Percentiles rank a stretch among this genome's conserved stretches.
Conservation (phyloP, 2,113 vertebrate genomes). For the Neodontobutis hainanensis region DNA sequence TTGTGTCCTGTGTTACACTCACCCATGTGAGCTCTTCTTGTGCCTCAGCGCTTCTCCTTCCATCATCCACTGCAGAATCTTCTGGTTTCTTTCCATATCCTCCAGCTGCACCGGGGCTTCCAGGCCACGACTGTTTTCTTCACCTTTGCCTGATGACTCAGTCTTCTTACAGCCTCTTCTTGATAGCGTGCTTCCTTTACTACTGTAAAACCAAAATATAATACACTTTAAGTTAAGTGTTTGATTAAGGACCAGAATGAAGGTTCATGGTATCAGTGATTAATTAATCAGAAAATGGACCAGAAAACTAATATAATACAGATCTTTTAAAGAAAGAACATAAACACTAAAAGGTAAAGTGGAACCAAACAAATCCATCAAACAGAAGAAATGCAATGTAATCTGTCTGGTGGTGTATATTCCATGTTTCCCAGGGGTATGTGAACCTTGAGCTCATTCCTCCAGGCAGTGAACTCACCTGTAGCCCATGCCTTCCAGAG, state of each 20-base stretch:
- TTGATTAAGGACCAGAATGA: no score
- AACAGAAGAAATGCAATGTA: no score
- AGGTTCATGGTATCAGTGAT: no score
- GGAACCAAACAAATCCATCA: no score
- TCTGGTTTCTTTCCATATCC: slow-evolving; percentile 90
- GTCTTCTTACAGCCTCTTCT: slow-evolving; percentile 86
- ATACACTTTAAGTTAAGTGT: not conserved
- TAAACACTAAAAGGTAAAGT: no score
- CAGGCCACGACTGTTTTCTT: slow-evolving; percentile 67
- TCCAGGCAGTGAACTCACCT: slow-evolving; percentile 69
- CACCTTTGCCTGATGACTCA: slow-evolving; percentile 81
- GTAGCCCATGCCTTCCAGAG: slow-evolving; percentile 82
- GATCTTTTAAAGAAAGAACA: no score
- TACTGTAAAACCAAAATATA: slow-evolving; percentile 72
- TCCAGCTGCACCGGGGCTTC: slow-evolving; percentile 84
- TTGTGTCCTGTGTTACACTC: slow-evolving; percentile 33
- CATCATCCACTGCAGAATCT: slow-evolving; percentile 97
- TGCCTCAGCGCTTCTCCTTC: slow-evolving; percentile 93
- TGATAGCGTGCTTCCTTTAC: slow-evolving; percentile 83
- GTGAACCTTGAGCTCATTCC: no score
- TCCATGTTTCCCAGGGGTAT: no score
- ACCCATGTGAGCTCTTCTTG: slow-evolving; percentile 89
- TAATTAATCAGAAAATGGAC: no score
- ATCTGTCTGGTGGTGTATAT: no score
- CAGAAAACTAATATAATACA: no score